Evolutionary conservation across 2,113 vertebrate species (phyloP).

Genomic region (Lanius ludovicianus): DNA sequence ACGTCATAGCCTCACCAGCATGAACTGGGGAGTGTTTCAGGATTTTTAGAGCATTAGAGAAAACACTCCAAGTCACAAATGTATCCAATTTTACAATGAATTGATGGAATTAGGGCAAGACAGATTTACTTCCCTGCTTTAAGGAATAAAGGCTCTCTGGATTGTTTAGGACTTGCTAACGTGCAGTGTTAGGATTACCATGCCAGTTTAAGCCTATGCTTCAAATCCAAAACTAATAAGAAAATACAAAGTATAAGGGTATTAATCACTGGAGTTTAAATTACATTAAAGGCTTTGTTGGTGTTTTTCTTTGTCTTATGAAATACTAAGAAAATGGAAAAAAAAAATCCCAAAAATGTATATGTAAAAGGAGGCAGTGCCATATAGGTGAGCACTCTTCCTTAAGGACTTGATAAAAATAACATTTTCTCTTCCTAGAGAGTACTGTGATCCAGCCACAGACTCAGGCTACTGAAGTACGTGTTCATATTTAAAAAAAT

Average conservation of each 20-base stretch:
- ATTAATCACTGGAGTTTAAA: background rate
- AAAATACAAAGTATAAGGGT: background rate
- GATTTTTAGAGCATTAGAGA: background rate
- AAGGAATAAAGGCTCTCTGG: background rate
- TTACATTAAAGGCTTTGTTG: background rate
- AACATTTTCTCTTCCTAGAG: background rate
- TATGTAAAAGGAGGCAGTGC: background rate
- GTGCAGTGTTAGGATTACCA: background rate
- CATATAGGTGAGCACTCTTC: background rate
- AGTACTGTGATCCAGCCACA: background rate
- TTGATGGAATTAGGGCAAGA: background rate
- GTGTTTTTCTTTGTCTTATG: background rate
- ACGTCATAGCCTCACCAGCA: rapidly evolving
- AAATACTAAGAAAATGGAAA: background rate
- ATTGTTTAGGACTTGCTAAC: background rate
- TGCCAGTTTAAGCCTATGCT: background rate
- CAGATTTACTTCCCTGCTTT: background rate
- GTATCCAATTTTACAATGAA: background rate
- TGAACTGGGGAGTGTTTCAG: background rate
- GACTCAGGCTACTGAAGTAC: background rate
- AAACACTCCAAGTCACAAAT: background rate
- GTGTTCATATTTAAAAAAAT: background rate
- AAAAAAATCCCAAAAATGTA: background rate
- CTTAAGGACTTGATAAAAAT: background rate
- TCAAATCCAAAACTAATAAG: background rate